These are phyloP conservation scores for Cryptoblepharus egeriae DNA, from an alignment of 2,797 vertebrate species.

Conservation along the genomic window DNA sequence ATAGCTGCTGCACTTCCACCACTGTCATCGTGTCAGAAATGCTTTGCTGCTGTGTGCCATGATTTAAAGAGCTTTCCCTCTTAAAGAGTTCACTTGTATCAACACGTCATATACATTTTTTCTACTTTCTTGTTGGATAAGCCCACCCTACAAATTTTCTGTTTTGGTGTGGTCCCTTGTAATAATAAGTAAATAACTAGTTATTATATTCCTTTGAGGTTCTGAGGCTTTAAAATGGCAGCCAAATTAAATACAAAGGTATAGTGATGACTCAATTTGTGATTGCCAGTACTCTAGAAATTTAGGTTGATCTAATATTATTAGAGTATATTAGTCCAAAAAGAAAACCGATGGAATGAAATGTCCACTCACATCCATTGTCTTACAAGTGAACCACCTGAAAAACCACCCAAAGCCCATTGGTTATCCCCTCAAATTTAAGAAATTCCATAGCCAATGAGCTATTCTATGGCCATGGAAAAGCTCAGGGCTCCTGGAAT, in stretches of 20 bases:
- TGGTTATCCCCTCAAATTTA: conserved; percentile 4
- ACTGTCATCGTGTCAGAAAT: not conserved
- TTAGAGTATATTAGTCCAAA: not conserved
- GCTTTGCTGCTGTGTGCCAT: not conserved
- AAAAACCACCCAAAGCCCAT: not conserved
- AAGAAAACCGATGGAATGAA: not conserved
- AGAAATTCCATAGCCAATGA: conserved; percentile 50
- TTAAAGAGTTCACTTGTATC: not conserved
- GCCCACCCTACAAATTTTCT: not conserved
- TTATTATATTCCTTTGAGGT: not conserved
- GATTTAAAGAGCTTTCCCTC: not conserved
- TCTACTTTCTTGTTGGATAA: not conserved
- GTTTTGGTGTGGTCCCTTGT: not conserved
- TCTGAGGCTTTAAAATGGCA: not conserved
- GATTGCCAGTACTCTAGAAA: not conserved
- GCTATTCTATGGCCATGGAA: conserved; percentile 47
- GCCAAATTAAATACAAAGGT: not conserved
- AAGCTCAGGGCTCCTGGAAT: conserved; percentile 54
- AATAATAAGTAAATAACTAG: not conserved
- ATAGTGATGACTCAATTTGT: not conserved
- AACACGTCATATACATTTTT: not conserved
- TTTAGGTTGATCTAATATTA: not conserved
- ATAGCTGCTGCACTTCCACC: not conserved
- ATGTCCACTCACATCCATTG: not conserved
- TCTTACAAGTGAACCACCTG: not conserved